phyloP scores from a whole-genome alignment of 1,140 invertebrate genomes.

The Eurytemora carolleeae region DNA sequence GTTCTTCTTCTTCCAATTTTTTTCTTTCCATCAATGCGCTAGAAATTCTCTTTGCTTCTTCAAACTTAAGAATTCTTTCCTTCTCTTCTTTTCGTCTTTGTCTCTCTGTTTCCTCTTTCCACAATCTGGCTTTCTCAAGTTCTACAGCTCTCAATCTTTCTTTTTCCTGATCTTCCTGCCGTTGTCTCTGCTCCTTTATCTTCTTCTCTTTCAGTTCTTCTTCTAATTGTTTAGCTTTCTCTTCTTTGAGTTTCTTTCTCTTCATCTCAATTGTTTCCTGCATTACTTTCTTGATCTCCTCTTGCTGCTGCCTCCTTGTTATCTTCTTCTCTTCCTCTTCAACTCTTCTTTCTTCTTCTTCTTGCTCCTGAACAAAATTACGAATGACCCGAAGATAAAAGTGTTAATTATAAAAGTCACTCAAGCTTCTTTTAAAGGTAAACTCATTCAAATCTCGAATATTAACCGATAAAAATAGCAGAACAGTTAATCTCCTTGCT shows the following conservation, averaged over 20 bases:
- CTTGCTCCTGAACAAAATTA: no score
- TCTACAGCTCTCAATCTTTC: neutral
- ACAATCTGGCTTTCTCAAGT: neutral
- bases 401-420: no score
- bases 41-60: constrained; percentile 1
- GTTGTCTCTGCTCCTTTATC: neutral
- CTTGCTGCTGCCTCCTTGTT: neutral
- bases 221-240: neutral
- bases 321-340: neutral
- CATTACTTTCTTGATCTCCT: neutral
- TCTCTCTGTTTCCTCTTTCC: neutral
- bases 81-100: neutral
- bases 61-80: neutral
- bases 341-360: neutral
- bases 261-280: no score
- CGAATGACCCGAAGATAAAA: no score
- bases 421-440: no score
- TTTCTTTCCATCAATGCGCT: neutral
- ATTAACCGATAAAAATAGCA: no score
- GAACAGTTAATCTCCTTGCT: no score
- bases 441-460: no score
- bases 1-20: neutral
- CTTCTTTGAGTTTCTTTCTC: neutral
- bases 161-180: neutral
- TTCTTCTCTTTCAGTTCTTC: neutral